phyloP scores from a whole-genome alignment of 2,113 vertebrate genomes.

The Gavia stellata region DNA sequence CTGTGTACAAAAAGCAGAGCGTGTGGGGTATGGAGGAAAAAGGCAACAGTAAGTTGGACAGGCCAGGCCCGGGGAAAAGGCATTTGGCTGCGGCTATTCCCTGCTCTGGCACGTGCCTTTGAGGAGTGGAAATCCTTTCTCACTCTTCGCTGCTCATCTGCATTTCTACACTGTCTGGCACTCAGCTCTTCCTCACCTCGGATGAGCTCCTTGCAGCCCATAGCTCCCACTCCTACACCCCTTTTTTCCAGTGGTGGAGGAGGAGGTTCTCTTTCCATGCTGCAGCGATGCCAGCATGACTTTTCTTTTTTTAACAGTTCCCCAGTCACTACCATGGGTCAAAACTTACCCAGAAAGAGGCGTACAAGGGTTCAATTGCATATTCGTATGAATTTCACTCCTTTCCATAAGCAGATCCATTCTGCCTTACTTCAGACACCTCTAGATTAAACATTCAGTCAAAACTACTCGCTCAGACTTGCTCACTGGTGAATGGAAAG shows the following conservation, averaged over 20 bases:
- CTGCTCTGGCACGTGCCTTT: not conserved
- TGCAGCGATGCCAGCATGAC: not conserved
- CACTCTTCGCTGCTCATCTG: not conserved
- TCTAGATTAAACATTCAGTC: not conserved
- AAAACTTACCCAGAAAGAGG: not conserved
- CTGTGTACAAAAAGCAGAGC: not conserved
- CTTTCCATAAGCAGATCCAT: not conserved
- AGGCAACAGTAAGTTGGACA: not conserved
- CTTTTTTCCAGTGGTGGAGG: not conserved
- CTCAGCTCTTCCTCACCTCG: not conserved
- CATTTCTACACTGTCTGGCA: not conserved
- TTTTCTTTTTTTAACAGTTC: not conserved
- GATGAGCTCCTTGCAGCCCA: not conserved
- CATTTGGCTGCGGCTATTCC: no score
- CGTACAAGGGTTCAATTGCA: no score
- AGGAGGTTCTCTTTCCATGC: not conserved
- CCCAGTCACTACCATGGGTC: not conserved
- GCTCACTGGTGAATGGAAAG: not conserved
- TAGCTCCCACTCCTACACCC: not conserved
- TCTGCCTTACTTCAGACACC: not conserved
- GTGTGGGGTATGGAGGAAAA: fast-evolving
- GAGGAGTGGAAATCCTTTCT: not conserved
- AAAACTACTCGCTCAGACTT: not conserved
- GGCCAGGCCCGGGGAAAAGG: not conserved
- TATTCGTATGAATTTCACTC: not conserved